Evolutionary conservation across 2,113 vertebrate species (phyloP).

Genomic region (Hippocampus barbouri): DNA sequence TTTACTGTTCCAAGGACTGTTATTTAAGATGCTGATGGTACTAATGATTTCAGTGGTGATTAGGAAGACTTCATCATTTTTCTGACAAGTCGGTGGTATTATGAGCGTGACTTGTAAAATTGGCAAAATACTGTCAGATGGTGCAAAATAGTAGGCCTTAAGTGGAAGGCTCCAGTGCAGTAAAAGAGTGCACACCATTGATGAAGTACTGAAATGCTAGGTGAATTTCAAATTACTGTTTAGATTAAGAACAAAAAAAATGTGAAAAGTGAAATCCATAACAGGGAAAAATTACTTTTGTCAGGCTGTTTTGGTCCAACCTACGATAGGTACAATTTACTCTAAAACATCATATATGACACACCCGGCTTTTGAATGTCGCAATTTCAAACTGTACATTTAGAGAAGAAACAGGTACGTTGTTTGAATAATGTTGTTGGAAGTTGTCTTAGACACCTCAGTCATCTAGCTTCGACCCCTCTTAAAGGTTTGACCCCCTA

Average conservation of each 20-base stretch:
- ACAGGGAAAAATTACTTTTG: neutral
- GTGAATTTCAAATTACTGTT: neutral
- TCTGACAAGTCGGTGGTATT: neutral
- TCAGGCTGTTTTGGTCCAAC: neutral
- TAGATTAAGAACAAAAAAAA: neutral
- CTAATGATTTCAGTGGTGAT: no score
- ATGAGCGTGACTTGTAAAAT: neutral
- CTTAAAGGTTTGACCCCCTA: no score
- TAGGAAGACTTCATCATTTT: no score
- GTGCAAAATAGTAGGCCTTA: neutral
- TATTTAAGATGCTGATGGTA: no score
- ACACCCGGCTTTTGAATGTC: no score
- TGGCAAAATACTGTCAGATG: neutral
- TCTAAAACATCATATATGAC: no score
- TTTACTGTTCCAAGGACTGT: neutral
- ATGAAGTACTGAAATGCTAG: neutral
- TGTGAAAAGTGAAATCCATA: neutral
- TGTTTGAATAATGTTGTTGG: no score
- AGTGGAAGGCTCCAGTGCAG: neutral
- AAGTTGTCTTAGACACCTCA: no score
- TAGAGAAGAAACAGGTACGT: no score
- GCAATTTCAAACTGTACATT: no score
- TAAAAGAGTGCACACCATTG: neutral
- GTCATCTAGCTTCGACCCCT: no score
- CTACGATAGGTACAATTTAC: neutral